Evolutionary conservation across 2,888 invertebrate genomes (phyloP).

Genomic region (Epistrophe grossulariae): DNA sequence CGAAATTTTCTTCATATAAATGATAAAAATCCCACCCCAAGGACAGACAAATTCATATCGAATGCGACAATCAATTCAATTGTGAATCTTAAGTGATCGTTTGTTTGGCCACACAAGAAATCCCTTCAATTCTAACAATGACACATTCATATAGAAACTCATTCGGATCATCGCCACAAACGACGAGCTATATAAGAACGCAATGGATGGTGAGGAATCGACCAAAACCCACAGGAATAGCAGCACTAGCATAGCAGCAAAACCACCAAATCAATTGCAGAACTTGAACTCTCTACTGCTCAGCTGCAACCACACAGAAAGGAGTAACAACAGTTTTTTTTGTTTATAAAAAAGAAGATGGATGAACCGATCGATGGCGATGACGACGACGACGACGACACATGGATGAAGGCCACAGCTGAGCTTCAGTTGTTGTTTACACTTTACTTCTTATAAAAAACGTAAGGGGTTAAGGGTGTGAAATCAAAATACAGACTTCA

Average conservation of each 20-base stretch:
- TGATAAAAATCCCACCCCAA: constrained; percentile 47
- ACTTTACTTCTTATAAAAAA: neutral
- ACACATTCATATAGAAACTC: constrained; percentile 52
- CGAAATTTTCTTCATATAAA: neutral
- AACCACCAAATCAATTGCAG: constrained; percentile 41
- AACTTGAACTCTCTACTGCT: constrained; percentile 59
- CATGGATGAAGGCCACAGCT: constrained; percentile 52
- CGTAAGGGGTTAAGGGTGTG: neutral
- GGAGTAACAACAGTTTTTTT: constrained; percentile 41
- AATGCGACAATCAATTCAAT: constrained; percentile 70
- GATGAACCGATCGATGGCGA: constrained; percentile 36
- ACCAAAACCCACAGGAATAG: constrained; percentile 44
- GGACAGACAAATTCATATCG: constrained; percentile 52
- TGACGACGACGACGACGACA: too few relatives aligned
- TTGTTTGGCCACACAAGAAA: constrained; percentile 64
- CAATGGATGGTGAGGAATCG: neutral
- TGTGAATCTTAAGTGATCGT: constrained; percentile 58
- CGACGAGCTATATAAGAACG: neutral
- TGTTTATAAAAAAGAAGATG: constrained; percentile 47
- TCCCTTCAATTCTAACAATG: constrained; percentile 58
- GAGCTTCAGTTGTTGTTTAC: constrained; percentile 42
- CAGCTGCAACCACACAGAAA: constrained; percentile 56
- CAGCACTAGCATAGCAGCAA: constrained; percentile 16
- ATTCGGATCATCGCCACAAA: constrained; percentile 44
- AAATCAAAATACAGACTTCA: constrained; percentile 13